Evolutionary conservation across 1,140 invertebrate species (phyloP), one percentile per base, ranked within the genome.

Genomic region (Popillia japonica): DNA sequence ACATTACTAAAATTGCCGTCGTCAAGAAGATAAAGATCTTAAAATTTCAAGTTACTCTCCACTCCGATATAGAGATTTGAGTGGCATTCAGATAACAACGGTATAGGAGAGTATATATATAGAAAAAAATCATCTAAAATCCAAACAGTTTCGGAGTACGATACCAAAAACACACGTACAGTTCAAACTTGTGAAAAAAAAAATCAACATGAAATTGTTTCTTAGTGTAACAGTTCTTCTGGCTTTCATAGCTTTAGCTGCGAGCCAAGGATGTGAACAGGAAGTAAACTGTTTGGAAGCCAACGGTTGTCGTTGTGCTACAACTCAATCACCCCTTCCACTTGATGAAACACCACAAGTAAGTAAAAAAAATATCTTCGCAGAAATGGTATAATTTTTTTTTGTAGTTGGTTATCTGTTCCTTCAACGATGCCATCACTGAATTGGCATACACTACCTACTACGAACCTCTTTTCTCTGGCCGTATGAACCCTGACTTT

Each of bases 361-460:
- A 82, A 72, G 42, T 72, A 2, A 55, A 27, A 76, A 8, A 23
- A n/a, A 3, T 14, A 3, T 73, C 6, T 41, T 0, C 0, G 20
- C 20, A 68, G 20, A 17, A 80, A 40, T 42, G 11, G 6, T 41
- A 72, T 64, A n/a, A 14, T 20, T 40, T 61, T 20, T 68, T 77
- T 44, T 14, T 84, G 40, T 88, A 93, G 88, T 89, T 93, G 40
- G 89, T 93, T n/a, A 81, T 92, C 3, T 83, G 93, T 11, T 92
- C 92, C 2, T 93, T 93, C 82, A 91, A 93, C 81, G 92, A 93
- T 85, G 92, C 89, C 0, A 89, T 94, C 3, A 94, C 90, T 80
- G 88, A 90, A 0, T 83, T 90, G 0, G 92, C 93, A 83, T 92
- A 90, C 78, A 40, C 78, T 2, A 86, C 89, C 11, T 89, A 91